Conservation (phyloP, 2,888 invertebrate genomes). For the Amorpha juglandis region DNA sequence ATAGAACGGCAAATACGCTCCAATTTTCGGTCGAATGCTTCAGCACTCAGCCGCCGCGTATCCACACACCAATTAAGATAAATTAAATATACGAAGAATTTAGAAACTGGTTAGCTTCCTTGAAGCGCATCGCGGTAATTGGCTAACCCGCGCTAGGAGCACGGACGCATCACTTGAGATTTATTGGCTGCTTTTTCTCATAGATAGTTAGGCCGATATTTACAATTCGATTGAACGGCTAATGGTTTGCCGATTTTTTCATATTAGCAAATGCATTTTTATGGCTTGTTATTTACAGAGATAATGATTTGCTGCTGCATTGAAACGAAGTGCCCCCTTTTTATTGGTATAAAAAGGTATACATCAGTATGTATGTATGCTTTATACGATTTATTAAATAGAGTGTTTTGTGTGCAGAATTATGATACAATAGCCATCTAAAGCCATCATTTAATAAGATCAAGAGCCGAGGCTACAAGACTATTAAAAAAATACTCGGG, state of each 20-base stretch:
- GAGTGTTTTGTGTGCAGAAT: background rate
- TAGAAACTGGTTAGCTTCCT: conserved; percentile 83
- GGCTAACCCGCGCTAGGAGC: conserved; percentile 75
- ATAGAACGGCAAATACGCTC: conserved; percentile 77
- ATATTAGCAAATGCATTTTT: conserved; percentile 16
- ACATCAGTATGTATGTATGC: background rate
- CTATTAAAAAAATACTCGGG: conserved; percentile 28
- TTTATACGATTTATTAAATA: background rate
- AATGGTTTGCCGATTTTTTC: conserved; percentile 42
- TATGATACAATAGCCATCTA: background rate
- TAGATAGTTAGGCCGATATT: conserved; percentile 51
- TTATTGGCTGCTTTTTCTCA: conserved; percentile 69
- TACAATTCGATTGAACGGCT: conserved; percentile 53
- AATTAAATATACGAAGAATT: conserved; percentile 84
- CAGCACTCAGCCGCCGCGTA: conserved; percentile 63
- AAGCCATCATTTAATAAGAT: conserved; percentile 12
- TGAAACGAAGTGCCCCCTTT: background rate
- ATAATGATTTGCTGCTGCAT: background rate
- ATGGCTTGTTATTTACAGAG: conserved; percentile 2
- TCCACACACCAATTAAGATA: conserved; percentile 81
- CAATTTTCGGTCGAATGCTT: conserved; percentile 79
- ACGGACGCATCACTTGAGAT: conserved; percentile 74
- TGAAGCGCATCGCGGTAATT: conserved; percentile 83
- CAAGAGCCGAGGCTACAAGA: conserved; percentile 13
- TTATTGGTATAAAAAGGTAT: no score